Base-by-base conservation (phyloP, 1,140 invertebrate species). In the Zaprionus tsacasi region DNA sequence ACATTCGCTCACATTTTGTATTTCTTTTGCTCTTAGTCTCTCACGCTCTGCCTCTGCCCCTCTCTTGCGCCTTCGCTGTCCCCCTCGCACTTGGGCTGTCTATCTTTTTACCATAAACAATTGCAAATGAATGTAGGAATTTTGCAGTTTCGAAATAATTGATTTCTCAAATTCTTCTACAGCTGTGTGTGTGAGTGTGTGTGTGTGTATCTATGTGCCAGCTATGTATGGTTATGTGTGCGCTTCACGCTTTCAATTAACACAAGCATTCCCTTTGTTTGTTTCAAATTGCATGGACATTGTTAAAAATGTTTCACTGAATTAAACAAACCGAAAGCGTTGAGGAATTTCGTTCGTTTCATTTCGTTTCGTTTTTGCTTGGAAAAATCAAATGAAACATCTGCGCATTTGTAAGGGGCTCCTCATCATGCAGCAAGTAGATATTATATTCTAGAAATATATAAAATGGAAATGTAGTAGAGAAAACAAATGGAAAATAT, bases 91-190 rank as follows among this genome's bases (percentile, higher is more conserved):
- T 45, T 45, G 25, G 36, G 58, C 30, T 71, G 48, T 80, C 68
- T 67, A 33, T 76, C 63, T 60, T 68, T 75, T 70, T 70, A 54
- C 68, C 78, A 90, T 89, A 89, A 89, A 89, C 85, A 89, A 89
- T 90, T 90, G 85, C 78, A 89, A 89, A 89, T 89, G 81, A 74
- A 81, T 82, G 86, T 87, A 70, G 86, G 85, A 89, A 89, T 89
- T 89, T 89, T 77, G 81, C 86, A 89, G 85, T 89, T 89, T 89
- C 85, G 85, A 89, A 89, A 89, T 89, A 89, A 89, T 89, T 89
- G 85, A 89, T 89, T 89, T 89, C 78, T 77, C 69, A 89, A 89
- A 89, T 89, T 89, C 85, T 89, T 89, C 66, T 64, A 65, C 71
- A 60, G 17, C 25, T 33, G 35, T 25, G 48, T 25, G 21, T 30